These are phyloP conservation scores for Phasianus colchicus DNA, from an alignment of 2,113 vertebrate species.

Conservation along the genomic window DNA sequence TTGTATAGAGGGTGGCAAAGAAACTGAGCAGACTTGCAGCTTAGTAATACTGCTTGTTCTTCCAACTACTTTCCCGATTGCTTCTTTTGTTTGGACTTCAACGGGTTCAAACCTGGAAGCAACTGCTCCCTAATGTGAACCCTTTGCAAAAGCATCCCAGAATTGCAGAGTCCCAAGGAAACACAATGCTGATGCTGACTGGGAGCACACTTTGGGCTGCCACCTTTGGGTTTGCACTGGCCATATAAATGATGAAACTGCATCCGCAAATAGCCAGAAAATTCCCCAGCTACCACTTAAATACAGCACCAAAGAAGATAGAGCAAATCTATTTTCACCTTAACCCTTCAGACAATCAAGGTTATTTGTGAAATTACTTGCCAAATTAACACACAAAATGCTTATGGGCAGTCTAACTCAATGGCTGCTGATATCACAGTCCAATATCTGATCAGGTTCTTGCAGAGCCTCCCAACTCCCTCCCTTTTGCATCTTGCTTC, in stretches of 20 bases:
- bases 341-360: background rate
- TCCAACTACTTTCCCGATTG: background rate
- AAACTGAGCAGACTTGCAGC: constrained; percentile 7
- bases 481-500: background rate
- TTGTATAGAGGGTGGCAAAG: background rate
- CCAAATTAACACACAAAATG: background rate
- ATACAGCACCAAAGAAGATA: background rate
- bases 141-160: background rate
- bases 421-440: background rate
- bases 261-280: background rate
- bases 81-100: background rate
- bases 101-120: background rate
- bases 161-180: background rate
- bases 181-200: background rate
- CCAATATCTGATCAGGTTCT: background rate
- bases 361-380: background rate
- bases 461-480: background rate
- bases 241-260: accelerated
- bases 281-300: background rate
- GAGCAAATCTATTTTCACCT: background rate
- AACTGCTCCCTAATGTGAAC: background rate
- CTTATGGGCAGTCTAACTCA: background rate
- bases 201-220: background rate
- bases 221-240: accelerated
- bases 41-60: background rate